Conservation (phyloP, 2,797 vertebrate genomes). For the Anguilla marmorata region DNA sequence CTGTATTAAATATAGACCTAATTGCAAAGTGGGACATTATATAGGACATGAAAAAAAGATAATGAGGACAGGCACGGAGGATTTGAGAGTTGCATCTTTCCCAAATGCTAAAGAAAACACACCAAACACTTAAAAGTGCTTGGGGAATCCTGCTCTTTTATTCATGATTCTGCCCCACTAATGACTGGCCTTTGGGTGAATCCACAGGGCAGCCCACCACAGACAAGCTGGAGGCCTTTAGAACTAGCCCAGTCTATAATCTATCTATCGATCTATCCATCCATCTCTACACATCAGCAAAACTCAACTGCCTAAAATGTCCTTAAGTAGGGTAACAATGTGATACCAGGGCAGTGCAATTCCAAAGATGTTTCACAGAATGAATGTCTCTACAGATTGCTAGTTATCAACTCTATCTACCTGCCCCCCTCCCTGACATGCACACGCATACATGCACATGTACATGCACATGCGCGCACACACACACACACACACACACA, state of each 20-base stretch:
- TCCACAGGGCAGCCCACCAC: neutral
- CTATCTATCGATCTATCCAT: neutral
- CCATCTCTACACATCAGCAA: neutral
- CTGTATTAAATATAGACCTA: constrained; percentile 36
- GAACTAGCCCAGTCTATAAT: neutral
- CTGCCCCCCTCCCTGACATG: neutral
- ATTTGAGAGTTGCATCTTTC: constrained; percentile 15
- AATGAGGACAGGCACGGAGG: constrained; percentile 34
- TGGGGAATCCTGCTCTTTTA: constrained; percentile 29
- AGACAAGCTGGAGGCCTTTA: neutral
- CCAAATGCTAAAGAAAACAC: constrained; percentile 21
- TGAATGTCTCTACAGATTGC: neutral
- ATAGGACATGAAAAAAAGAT: constrained; percentile 30
- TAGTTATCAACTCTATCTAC: neutral
- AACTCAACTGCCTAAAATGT: neutral
- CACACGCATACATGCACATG: neutral
- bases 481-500: neutral
- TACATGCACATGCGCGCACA: neutral
- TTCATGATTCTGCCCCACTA: constrained; percentile 11
- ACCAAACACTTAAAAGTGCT: constrained; percentile 25
- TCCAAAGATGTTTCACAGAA: neutral
- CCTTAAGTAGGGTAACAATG: neutral
- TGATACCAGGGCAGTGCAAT: neutral
- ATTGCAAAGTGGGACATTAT: constrained; percentile 42
- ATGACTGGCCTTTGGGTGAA: constrained; percentile 6